Base-by-base conservation (phyloP, 2,888 invertebrate genomes). In the Heliconius cydno region DNA sequence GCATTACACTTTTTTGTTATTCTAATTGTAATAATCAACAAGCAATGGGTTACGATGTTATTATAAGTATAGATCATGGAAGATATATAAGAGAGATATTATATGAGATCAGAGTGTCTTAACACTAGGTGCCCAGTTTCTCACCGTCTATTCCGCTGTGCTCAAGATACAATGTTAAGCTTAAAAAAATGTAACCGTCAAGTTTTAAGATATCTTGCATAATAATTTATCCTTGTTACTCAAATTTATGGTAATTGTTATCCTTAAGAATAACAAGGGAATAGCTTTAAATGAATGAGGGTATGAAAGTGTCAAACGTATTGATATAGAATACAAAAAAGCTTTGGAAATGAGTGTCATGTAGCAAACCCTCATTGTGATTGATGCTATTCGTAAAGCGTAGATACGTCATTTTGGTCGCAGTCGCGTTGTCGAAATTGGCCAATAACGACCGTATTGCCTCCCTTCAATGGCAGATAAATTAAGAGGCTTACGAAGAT, bases 341-440 rank as follows among this genome's bases (percentile, higher is more conserved):
- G 81, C 79, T 81, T 80, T 86, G 84, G 87, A 85, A 83, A 85
- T 84, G 84, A 87, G 88, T 87, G 87, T 90, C 90, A 84, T 87
- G 88, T 90, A 87, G 85, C 90, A 85, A 85, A 85, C 85, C 88
- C 90, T 92, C 90, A 90, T 52, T 78, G 84, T 91, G 91, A 92
- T 89, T 86, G 89, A 92, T 91, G 85, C 84, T 82, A 80, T 38
- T 67, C 78, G 71, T 46, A 65, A 57, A 65, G n/a, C 76, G 60
- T 41, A 77, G 71, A 72, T 76, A 76, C 63, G 63, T 72, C 72
- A 72, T 72, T 52, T 41, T 79, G 46, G 15, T 38, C 25, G 9
- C 22, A 2, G 28, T 28, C 68, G 63, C 52, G 52, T 46, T 65
- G 25, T 30, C 41, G 57, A 73, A 74, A 79, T 77, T 79, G 76